Base-by-base conservation (phyloP, 2,113 vertebrate species). In the Podarcis cretensis region DNA sequence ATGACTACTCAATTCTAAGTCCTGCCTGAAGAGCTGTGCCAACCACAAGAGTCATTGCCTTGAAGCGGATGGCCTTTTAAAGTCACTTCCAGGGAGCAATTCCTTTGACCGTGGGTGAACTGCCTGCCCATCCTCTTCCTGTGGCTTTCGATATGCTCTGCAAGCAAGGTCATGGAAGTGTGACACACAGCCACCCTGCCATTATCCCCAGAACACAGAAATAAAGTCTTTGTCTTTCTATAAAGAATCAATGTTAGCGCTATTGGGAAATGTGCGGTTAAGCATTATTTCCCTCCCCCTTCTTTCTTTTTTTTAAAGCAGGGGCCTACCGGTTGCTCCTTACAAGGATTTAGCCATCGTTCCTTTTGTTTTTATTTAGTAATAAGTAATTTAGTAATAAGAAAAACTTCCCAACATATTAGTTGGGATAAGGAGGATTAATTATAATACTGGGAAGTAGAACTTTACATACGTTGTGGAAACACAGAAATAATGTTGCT, bases 121-220 rank as follows among this genome's bases (percentile, higher is more conserved):
- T n/a, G 0, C 23, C 63, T 88, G 40, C 1, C 0, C 20, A 43
- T 77, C 77, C 74, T 57, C 30, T 84, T 77, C 54, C 27, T 73
- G 23, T 0, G 7, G 0, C 78, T 90, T 86, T 77, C 27, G 59
- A 32, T 77, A 37, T 71, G 0, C 63, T 90, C 21, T 20, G 76
- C 27, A n/a, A 68, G 81, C 32, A 35, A 40, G 81, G 68, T 86
- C 75, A 40, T 63, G 25, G 77, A 0, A 6, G 0, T 0, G 0
- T 83, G 68, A 83, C 13, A 54, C 21, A 23, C 71, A 83, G 40
- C 66, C 40, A 57, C 35, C 74, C 73, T 83, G 12, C 43, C 3
- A 12, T 57, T 57, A 83, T 89, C 32, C 59, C 20, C 13, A 1
- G 54, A 37, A 89, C 10, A 76, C 12, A 68, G 13, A 35, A 30